phyloP scores from a whole-genome alignment of 2,113 vertebrate species.

The Cephalopholis sonnerati region DNA sequence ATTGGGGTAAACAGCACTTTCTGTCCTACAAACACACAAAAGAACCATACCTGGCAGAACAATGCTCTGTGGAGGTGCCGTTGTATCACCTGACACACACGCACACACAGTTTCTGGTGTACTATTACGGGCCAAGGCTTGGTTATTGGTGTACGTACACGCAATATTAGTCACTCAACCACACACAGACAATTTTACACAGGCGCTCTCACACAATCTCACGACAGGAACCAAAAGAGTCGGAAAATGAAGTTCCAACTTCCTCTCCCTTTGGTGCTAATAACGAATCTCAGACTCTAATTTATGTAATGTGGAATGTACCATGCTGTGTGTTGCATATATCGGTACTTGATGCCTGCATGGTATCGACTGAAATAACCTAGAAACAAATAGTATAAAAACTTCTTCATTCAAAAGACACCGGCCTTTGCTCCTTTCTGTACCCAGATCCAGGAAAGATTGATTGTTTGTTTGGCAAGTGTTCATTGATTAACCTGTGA shows the following conservation, averaged over 20 bases:
- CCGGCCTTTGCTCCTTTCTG: too few relatives aligned
- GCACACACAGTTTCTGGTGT: conserved; percentile 39
- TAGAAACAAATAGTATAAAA: too few relatives aligned
- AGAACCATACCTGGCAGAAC: conserved; percentile 45
- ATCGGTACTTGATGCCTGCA: too few relatives aligned
- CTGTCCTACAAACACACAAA: conserved; percentile 70
- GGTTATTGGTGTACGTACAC: conserved; percentile 13
- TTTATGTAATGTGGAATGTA: neutral
- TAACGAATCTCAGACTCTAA: neutral
- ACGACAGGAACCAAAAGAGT: conserved; percentile 12
- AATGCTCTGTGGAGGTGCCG: conserved; percentile 38
- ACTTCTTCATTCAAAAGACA: too few relatives aligned
- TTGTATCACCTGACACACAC: conserved; percentile 46
- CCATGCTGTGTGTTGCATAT: too few relatives aligned
- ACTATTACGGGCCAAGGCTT: conserved; percentile 40
- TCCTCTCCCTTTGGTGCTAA: neutral
- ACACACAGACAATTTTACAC: neutral
- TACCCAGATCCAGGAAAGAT: too few relatives aligned
- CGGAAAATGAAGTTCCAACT: conserved; percentile 13
- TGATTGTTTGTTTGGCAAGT: too few relatives aligned
- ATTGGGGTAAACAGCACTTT: conserved; percentile 62
- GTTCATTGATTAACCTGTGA: too few relatives aligned
- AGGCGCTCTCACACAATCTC: conserved; percentile 28
- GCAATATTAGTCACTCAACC: conserved; percentile 27
- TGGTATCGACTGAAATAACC: too few relatives aligned